Base-by-base conservation (phyloP, 1,140 invertebrate species). In the Batillaria attramentaria region DNA sequence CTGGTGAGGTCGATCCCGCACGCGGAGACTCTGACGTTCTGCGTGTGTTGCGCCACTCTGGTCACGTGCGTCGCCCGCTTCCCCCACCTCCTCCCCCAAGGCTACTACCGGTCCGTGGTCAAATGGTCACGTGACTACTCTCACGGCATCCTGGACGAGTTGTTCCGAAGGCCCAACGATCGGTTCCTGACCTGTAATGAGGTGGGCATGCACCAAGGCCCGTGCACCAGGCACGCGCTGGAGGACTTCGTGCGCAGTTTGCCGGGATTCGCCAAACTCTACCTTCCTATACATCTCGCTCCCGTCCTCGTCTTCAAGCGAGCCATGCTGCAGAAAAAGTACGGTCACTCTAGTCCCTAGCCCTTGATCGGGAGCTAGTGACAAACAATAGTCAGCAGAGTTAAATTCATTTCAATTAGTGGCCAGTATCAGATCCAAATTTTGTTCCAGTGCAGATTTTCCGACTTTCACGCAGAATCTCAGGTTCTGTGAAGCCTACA, bases 81-180 rank as follows among this genome's bases (percentile, higher is more conserved):
- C 43, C 88, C 88, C 31, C 62, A 83, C 24, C 81, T 86, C 20
- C 79, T 89, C 5, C 81, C 82, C 24, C 81, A 66, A 24, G 87
- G 86, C 10, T 85, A 85, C 31, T 85, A 85, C 54, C 54, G 24
- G n/a, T 89, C 88, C 0, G 81, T 89, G 3, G 60, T 89, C 31
- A 87, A 87, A 65, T 88, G 87, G 88, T 88, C 86, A 57, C 72
- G 86, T 13, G 87, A 87, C 73, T 89, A 87, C 72, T 84, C 83
- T 0, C 84, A 89, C 66, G 62, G 79, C 31, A 86, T 77, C 13
- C 74, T 87, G 10, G 60, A 72, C 16, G 37, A 28, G 24, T 54
- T 87, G 0, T 89, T 87, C 77, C 70, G 87, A 46, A 66, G 77
- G 46, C 81, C 81, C 13, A 83, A 83, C 1, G 62, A 74, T 1